These are phyloP conservation scores for Pedetes capensis DNA, from an alignment of 2,113 vertebrate genomes.

Conservation along the genomic window DNA sequence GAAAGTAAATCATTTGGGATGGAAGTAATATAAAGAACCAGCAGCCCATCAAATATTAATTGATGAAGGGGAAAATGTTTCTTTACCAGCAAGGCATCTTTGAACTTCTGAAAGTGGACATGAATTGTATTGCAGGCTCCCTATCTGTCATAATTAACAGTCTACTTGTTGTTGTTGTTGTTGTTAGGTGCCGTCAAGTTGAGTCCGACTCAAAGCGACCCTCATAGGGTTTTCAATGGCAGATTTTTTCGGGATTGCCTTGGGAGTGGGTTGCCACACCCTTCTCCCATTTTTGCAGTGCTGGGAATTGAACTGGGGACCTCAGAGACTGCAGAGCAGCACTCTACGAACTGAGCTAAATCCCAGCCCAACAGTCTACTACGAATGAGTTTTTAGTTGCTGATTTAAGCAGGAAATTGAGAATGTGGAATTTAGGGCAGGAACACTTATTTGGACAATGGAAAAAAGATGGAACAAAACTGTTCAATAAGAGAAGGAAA, in stretches of 20 bases:
- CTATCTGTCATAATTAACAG: not conserved
- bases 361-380: not conserved
- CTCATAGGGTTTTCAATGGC: no score
- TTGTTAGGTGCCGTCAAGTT: no score
- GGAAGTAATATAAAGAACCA: slow-evolving; percentile 12
- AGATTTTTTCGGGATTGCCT: no score
- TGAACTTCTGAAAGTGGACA: not conserved
- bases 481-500: not conserved
- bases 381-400: not conserved
- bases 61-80: slow-evolving; percentile 38
- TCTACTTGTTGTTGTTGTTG: no score
- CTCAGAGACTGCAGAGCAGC: no score
- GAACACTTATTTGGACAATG: not conserved
- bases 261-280: no score
- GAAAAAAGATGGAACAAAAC: not conserved
- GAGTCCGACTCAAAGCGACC: no score
- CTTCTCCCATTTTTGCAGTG: no score
- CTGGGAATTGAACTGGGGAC: no score
- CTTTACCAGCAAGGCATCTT: slow-evolving; percentile 1
- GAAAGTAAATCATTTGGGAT: not conserved
- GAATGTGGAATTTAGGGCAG: not conserved
- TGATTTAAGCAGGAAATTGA: not conserved
- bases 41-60: slow-evolving; percentile 33
- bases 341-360: no score
- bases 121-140: not conserved